Base-by-base conservation (phyloP, 2,888 invertebrate species). In the Sialis fuliginosa region DNA sequence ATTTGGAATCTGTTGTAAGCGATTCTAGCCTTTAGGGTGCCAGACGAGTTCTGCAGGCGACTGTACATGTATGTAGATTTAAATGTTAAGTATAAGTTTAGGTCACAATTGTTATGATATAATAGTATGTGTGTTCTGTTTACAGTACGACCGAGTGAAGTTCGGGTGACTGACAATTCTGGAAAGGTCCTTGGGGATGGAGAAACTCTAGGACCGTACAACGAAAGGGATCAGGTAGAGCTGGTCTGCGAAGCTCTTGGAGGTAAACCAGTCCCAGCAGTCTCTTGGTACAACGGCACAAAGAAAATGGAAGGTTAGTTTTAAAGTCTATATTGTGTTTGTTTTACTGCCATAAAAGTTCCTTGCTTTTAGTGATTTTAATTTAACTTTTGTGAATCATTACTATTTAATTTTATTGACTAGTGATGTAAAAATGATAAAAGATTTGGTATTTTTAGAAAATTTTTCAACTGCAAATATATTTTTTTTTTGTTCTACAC, bases 281-380 rank as follows among this genome's bases (percentile, higher is more conserved):
- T 92, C 49, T 75, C 76, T 51, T 92, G 91, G 91, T 87, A 76
- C 70, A 86, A 87, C 62, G 82, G 81, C 54, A 77, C 74, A 39
- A 71, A 73, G 44, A 72, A 75, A 55, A 69, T 81, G 48, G 64
- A 73, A 51, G 78, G 79, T 65, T 69, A 62, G 62, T 58, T 12
- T 10, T 37, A 10, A 22, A 22, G 22, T 22, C 2, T 22, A 22
- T 22, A 22, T 22, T 22, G 22, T 22, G 22, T 22, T 2, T 22
- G 22, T 22, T 22, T 22, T 22, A 22, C 22, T 22, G 2, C 2
- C 22, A 4, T 22, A 22, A 22, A 22, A 22, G 22, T 22, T 22
- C 22, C 4, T 2, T 22, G 22, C 22, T 22, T 22, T 22, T 22
- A 22, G 22, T 2, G 22, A 22, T 22, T 22, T 2, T 22, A 22